These are phyloP conservation scores for Pyrrhia umbra DNA, from an alignment of 2,888 invertebrate genomes.

Conservation along the genomic window DNA sequence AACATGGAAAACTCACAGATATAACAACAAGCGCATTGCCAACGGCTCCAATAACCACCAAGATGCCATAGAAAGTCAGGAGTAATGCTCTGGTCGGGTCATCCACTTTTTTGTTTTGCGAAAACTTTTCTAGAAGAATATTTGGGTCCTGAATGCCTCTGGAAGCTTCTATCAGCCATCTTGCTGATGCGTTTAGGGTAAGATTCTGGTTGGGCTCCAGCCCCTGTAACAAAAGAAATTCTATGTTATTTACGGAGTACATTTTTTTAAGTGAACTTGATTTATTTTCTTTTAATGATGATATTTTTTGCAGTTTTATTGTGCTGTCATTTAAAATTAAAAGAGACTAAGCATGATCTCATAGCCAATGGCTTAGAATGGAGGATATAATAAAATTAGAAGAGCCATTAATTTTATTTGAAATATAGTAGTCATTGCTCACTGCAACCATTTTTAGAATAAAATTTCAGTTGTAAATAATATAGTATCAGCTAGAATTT, in stretches of 20 bases:
- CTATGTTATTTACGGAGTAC: neutral
- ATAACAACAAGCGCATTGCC: constrained; percentile 96
- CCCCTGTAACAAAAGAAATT: constrained; percentile 78
- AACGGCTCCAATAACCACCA: constrained; percentile 95
- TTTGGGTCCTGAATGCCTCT: constrained; percentile 82
- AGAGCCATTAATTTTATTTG: no score
- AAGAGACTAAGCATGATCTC: no score
- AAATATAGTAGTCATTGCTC: no score
- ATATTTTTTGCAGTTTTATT: no score
- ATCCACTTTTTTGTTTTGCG: constrained; percentile 93
- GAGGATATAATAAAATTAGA: no score
- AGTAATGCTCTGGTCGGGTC: constrained; percentile 92
- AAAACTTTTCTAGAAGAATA: constrained; percentile 91
- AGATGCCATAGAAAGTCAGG: constrained; percentile 92
- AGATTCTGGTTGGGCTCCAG: constrained; percentile 81
- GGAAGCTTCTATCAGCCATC: constrained; percentile 86
- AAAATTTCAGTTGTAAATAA: no score
- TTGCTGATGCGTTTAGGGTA: constrained; percentile 81
- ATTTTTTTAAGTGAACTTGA: no score
- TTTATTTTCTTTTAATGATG: no score
- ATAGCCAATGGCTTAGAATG: no score
- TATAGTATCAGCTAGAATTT: no score
- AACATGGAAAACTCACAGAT: constrained; percentile 82
- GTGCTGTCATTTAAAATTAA: no score
- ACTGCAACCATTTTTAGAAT: no score